These are phyloP conservation scores for Passer montanus DNA, from an alignment of 2,113 vertebrate genomes.

Conservation along the genomic window DNA sequence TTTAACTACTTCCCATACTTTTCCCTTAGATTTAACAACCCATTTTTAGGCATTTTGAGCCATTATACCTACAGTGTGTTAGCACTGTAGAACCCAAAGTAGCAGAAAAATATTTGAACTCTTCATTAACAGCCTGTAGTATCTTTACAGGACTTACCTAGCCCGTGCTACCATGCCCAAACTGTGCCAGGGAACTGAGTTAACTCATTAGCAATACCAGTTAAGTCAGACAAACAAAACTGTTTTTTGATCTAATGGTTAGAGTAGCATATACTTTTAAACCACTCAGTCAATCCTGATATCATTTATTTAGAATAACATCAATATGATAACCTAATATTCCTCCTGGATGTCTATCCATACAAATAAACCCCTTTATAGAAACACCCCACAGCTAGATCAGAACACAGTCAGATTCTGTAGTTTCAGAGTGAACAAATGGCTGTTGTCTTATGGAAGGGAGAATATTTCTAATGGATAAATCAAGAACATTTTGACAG, in stretches of 20 bases:
- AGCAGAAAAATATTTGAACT: not conserved
- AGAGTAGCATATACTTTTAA: not conserved
- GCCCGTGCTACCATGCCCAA: not conserved
- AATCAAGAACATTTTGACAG: not conserved
- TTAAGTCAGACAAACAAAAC: not conserved
- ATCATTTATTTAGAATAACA: not conserved
- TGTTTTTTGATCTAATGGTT: not conserved
- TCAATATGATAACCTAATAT: not conserved
- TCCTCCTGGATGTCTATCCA: not conserved
- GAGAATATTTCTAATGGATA: not conserved
- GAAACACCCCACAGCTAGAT: not conserved
- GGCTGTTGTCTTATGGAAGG: not conserved
- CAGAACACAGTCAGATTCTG: not conserved
- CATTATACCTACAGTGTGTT: not conserved
- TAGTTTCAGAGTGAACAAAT: not conserved
- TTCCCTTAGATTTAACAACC: not conserved
- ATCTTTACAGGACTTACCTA: not conserved
- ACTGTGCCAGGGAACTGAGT: not conserved
- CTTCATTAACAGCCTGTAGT: not conserved
- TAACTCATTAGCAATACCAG: not conserved
- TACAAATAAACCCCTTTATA: not conserved
- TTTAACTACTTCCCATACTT: not conserved
- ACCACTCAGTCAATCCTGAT: not conserved
- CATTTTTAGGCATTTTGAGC: not conserved
- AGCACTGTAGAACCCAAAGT: not conserved